Percentiles rank a stretch among this genome's conserved stretches.
Conservation (phyloP, 2,113 vertebrate genomes). For the Apeltes quadracus region DNA sequence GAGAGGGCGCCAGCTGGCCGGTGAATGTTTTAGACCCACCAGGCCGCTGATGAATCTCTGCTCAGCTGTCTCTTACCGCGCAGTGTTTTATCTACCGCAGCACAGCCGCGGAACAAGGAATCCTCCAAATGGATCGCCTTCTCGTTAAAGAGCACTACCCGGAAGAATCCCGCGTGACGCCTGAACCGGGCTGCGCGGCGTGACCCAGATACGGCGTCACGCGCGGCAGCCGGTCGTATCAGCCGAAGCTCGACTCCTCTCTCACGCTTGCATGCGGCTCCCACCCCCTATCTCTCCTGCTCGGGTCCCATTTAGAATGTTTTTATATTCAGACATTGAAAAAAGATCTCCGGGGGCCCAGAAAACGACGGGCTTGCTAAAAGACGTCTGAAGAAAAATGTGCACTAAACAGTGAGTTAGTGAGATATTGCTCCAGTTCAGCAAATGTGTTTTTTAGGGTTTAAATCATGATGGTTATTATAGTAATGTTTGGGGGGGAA, state of each 20-base stretch:
- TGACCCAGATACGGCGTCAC: conserved; percentile 72
- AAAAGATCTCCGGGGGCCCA: conserved; percentile 45
- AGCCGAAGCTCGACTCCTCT: conserved; percentile 36
- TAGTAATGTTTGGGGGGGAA: conserved; percentile 60
- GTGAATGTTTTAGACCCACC: conserved; percentile 58
- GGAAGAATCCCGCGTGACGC: conserved; percentile 38
- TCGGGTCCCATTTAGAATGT: neutral
- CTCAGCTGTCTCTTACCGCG: conserved; percentile 53
- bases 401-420: conserved; percentile 38
- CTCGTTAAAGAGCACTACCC: conserved; percentile 56
- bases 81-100: conserved; percentile 59
- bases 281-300: neutral
- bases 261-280: neutral
- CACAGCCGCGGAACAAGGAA: conserved; percentile 62
- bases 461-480: conserved; percentile 70
- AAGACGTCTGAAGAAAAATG: conserved; percentile 47
- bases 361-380: conserved; percentile 44
- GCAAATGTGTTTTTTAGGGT: conserved; percentile 41
- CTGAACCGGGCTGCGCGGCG: conserved; percentile 58
- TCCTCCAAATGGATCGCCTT: conserved; percentile 51
- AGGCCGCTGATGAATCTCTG: conserved; percentile 60
- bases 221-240: conserved; percentile 49
- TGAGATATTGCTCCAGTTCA: conserved; percentile 41
- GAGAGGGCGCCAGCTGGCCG: conserved; percentile 52
- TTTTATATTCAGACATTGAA: conserved; percentile 18